phyloP scores from a whole-genome alignment of 2,888 invertebrate genomes.

The Atrina japonica region DNA sequence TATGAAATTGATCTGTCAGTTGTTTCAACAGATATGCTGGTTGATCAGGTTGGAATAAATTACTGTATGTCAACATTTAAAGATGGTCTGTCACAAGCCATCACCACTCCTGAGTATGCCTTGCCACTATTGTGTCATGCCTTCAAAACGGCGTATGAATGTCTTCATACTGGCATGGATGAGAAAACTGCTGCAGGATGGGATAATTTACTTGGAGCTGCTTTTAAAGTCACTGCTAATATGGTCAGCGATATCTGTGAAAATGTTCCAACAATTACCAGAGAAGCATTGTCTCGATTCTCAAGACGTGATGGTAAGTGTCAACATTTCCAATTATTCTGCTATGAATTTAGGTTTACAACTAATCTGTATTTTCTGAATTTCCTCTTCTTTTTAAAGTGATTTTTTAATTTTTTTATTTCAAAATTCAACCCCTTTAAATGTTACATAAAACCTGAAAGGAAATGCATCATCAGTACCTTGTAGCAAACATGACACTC shows the following conservation, averaged over 20 bases:
- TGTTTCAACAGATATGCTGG: neutral
- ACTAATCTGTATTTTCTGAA: no score
- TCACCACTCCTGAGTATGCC: neutral
- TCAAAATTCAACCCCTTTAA: neutral
- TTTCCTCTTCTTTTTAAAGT: no score
- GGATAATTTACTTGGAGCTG: neutral
- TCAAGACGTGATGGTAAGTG: no score
- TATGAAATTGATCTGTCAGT: conserved; percentile 8
- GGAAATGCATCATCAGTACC: no score
- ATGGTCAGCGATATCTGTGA: neutral
- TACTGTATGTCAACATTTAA: conserved; percentile 2
- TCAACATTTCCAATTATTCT: no score
- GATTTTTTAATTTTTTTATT: neutral
- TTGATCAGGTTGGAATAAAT: conserved; percentile 5
- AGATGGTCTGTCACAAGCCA: neutral
- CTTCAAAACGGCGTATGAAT: neutral
- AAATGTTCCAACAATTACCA: neutral
- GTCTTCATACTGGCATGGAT: neutral
- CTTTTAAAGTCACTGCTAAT: neutral
- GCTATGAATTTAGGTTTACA: no score
- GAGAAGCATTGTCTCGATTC: no score
- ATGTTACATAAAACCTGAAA: no score
- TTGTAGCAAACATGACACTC: no score
- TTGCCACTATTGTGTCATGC: neutral
- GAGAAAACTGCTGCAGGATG: neutral